Percentiles rank a stretch among this genome's conserved stretches.
These are phyloP conservation scores for Pseudomyrmex sp. DNA, from an alignment of 1,140 invertebrate genomes.

Conservation along the genomic window DNA sequence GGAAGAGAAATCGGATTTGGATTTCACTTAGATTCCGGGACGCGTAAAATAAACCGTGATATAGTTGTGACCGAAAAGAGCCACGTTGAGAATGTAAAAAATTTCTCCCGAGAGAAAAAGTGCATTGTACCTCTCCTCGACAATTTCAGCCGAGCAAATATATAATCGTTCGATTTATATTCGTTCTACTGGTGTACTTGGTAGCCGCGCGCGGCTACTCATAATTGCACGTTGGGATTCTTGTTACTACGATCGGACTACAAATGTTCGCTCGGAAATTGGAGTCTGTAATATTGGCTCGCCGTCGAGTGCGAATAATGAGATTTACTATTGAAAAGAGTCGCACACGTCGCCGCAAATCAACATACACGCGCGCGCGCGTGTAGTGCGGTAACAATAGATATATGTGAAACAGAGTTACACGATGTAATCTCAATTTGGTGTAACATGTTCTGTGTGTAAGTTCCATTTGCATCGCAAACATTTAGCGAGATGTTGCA, in stretches of 20 bases:
- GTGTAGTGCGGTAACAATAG: not conserved
- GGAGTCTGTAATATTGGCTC: slow-evolving; percentile 27
- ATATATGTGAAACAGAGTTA: slow-evolving; percentile 48
- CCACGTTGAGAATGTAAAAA: slow-evolving; percentile 23
- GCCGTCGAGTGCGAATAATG: slow-evolving; percentile 38
- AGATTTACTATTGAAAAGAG: slow-evolving; percentile 59
- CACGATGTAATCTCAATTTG: slow-evolving; percentile 35
- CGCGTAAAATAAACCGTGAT: not conserved
- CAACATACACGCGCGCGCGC: not conserved
- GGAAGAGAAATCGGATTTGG: too few relatives aligned
- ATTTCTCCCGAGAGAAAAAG: slow-evolving; percentile 13
- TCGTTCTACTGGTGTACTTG: slow-evolving; percentile 23
- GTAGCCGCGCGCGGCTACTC: slow-evolving; percentile 7
- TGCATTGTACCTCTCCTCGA: too few relatives aligned
- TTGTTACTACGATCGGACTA: slow-evolving; percentile 35
- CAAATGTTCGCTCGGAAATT: slow-evolving; percentile 34
- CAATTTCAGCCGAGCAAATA: slow-evolving; percentile 24
- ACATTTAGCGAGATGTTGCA: slow-evolving; percentile 33
- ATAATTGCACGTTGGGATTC: slow-evolving; percentile 46
- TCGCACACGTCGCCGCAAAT: not conserved
- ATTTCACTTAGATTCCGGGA: too few relatives aligned
- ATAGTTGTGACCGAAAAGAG: too few relatives aligned
- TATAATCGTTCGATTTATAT: slow-evolving; percentile 57
- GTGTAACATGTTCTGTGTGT: slow-evolving; percentile 17
- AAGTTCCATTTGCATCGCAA: slow-evolving; percentile 45